These are phyloP conservation scores for Drosophila nebulosa DNA, from an alignment of 1,140 invertebrate species.

Conservation along the genomic window DNA sequence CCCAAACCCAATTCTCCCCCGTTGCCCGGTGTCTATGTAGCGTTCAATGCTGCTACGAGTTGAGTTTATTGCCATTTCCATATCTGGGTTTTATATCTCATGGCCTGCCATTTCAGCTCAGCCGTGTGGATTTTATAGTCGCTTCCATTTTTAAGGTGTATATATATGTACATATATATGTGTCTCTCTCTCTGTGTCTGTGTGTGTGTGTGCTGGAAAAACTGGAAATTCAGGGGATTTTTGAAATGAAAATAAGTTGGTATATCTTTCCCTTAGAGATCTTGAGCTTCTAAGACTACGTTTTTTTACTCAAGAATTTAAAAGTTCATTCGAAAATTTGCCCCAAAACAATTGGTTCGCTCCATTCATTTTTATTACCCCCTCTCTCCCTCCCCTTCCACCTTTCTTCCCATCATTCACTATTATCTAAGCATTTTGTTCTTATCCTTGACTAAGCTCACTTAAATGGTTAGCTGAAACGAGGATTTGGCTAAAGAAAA, in stretches of 20 bases:
- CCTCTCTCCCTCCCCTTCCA: too few relatives aligned
- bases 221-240: conserved; percentile 7
- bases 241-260: not conserved
- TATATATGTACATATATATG: not conserved
- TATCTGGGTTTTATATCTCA: conserved; percentile 71
- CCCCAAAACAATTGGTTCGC: too few relatives aligned
- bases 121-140: conserved; percentile 5
- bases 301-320: too few relatives aligned
- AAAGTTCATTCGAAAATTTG: too few relatives aligned
- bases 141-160: not conserved
- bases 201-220: not conserved
- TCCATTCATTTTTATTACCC: too few relatives aligned
- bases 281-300: not conserved
- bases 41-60: conserved; percentile 57
- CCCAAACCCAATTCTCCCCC: conserved; percentile 27
- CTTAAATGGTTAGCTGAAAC: too few relatives aligned
- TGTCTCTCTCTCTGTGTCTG: not conserved
- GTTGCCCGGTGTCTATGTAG: conserved; percentile 38
- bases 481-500: too few relatives aligned
- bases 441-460: too few relatives aligned
- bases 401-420: too few relatives aligned
- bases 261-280: not conserved
- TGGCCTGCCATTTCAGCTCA: conserved; percentile 13
- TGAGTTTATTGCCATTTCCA: conserved; percentile 77
- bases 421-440: too few relatives aligned